Evolutionary conservation across 64 coral and sea anemone genomes (phyloP), one percentile per base, ranked within the genome.

Genomic region (Anthopleura sola): DNA sequence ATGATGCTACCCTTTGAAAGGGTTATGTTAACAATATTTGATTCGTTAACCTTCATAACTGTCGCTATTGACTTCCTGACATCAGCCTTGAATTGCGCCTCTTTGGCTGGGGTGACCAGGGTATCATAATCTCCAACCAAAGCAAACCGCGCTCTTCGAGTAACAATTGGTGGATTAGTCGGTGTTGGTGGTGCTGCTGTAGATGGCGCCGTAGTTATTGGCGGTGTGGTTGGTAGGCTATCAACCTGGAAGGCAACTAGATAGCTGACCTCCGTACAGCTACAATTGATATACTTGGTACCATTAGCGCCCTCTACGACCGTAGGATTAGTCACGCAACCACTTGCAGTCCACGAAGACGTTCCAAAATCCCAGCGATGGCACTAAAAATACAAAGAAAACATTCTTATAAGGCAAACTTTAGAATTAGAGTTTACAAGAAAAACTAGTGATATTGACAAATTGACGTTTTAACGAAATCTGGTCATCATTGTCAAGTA

Each of bases 1-100:
- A 93, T 76, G 31, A 97, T 93, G 46, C 91, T 97, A 38, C 94
- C 94, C 38, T 66, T 17, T 2, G 29, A 47, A 15, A 85, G 36
- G 15, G 62, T 88, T 13, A 93, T 55, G 34, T 90, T 87, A 17
- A 23, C 29, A 50, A 93, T 87, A 36, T 87, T 84, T 5, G 88
- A 84, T 23, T 75, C 93, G 20, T 86, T 77, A 36, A 94, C 31
- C 17, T 19, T 66, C 36, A 91, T 78, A 17, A 40, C 32, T 12
- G 60, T 36, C n/a, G 60, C 85, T 37, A 94, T 60, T 18, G 11
- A 26, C 23, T 62, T 82, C 16, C 37, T 86, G 15, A 94, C 78
- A 53, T 44, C 81, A 0, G n/a, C 50, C 78, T 91, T 76, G 20
- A 94, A n/a, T 0, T 44, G 32, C 5, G 60, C 85, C 66, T 87